phyloP scores from a whole-genome alignment of 2,113 vertebrate genomes.

The Sardina pilchardus region DNA sequence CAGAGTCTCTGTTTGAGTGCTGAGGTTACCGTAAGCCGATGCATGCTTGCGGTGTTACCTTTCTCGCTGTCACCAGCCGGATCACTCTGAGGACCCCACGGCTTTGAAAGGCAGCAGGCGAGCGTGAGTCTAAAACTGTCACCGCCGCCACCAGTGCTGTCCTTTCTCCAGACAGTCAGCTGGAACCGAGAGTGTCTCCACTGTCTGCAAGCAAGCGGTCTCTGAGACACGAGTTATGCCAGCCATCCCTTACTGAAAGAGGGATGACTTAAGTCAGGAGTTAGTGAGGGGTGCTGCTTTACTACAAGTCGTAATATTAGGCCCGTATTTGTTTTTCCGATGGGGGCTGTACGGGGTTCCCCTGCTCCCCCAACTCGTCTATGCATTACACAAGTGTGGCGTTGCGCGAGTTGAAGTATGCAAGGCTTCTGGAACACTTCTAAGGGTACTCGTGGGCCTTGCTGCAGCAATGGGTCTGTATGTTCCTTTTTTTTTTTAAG shows the following conservation, averaged over 20 bases:
- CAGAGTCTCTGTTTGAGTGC: not conserved
- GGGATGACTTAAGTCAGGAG: not conserved
- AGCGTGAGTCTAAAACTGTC: conserved; percentile 1
- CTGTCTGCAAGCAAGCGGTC: not conserved
- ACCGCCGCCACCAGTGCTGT: not conserved
- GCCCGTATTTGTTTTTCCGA: not conserved
- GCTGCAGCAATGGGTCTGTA: not conserved
- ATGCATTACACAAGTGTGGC: not conserved
- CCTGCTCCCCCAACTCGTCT: not conserved
- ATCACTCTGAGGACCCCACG: not conserved
- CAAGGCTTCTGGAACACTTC: not conserved
- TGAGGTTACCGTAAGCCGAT: not conserved
- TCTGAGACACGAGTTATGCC: conserved; percentile 39
- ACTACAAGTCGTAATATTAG: not conserved
- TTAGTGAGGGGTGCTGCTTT: not conserved
- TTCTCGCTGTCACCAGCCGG: not conserved
- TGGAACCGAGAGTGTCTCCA: conserved; percentile 14
- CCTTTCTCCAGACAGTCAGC: conserved; percentile 5
- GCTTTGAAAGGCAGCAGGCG: not conserved
- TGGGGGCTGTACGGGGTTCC: not conserved
- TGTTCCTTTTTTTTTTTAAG: too few relatives aligned
- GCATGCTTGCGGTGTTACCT: not conserved
- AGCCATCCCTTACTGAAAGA: not conserved
- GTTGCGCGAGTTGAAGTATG: not conserved
- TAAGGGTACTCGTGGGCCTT: not conserved